Base-by-base conservation (phyloP, 2,113 vertebrate species). In the Chionodraco myersi region DNA sequence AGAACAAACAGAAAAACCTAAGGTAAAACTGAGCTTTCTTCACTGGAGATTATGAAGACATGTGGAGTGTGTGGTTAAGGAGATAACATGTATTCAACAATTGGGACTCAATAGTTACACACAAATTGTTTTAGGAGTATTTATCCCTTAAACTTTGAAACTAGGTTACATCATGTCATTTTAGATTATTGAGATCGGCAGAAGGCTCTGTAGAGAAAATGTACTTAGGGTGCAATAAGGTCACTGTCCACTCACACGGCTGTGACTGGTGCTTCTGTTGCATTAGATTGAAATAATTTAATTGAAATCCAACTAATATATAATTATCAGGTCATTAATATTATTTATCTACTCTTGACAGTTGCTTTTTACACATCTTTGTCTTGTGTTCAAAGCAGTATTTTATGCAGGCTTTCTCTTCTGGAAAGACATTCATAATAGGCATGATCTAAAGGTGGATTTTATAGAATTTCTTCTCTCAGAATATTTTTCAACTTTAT, bases 1-100 rank as follows among this genome's bases (percentile, higher is more conserved):
- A 98, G 91, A 97, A 72, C 92, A 94, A 94, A 71, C 83, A 95
- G 92, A 96, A 96, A 77, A 95, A 94, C 26, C 95, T 90, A 85
- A 97, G 97, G 98, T 97, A 92, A 93, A 80, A 5, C 16, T 15
- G 34, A 10, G 53, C 1, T 52, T 61, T 61, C 6, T 12, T 63
- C 2, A 9, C 56, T 61, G 10, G 0, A 10, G 16, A 3, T n/a
- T 16, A 45, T n/a, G 6, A 2, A 5, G 0, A 21, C 16, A 6
- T 59, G 44, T 23, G 62, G 14, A 30, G 30, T 30, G 30, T 30
- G 30, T 30, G 15, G 18, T 18, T 45, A 49, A 10, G 47, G 36
- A 45, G 60, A 4, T 54, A 44, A 66, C 41, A 23, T 30, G 54
- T 16, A 8, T 16, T 23, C 2, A 13, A 5, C 34, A 12, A 41